phyloP scores from a whole-genome alignment of 2,113 vertebrate genomes.

The Corvus hawaiiensis region DNA sequence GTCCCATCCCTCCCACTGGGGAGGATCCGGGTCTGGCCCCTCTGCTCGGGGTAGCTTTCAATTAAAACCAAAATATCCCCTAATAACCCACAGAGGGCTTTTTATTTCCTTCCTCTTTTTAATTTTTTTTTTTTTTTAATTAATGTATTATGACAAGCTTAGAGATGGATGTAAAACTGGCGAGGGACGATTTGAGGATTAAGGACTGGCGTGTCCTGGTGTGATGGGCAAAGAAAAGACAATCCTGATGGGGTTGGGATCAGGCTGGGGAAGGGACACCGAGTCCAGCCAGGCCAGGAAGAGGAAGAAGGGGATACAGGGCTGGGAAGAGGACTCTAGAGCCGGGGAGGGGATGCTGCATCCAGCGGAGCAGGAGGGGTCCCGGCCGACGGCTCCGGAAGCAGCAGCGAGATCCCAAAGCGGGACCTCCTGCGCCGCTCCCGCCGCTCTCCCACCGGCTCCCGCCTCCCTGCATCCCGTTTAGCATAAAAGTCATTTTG shows the following conservation, averaged over 20 bases:
- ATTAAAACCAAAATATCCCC: constrained; percentile 18
- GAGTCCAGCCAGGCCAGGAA: neutral
- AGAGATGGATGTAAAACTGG: neutral
- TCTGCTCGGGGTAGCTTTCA: neutral
- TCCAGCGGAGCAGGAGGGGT: neutral
- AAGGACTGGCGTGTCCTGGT: neutral
- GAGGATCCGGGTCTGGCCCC: rapidly evolving
- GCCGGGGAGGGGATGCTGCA: neutral
- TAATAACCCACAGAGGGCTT: neutral
- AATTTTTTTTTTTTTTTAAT: neutral
- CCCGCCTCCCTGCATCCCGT: neutral
- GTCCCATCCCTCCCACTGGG: rapidly evolving
- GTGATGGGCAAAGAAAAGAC: neutral
- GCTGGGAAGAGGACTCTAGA: neutral
- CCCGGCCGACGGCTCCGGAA: rapidly evolving
- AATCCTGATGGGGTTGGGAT: neutral
- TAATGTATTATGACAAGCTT: constrained; percentile 33
- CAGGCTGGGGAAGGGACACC: neutral
- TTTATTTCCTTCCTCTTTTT: neutral
- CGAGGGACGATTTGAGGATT: constrained; percentile 13
- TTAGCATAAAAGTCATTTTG: constrained; percentile 63
- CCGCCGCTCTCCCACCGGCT: neutral
- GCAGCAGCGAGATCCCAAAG: neutral
- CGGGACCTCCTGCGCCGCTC: neutral
- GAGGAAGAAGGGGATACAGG: neutral